These are phyloP conservation scores for Sabellastarte sp. DNA, from an alignment of 2,888 invertebrate genomes.

Conservation along the genomic window DNA sequence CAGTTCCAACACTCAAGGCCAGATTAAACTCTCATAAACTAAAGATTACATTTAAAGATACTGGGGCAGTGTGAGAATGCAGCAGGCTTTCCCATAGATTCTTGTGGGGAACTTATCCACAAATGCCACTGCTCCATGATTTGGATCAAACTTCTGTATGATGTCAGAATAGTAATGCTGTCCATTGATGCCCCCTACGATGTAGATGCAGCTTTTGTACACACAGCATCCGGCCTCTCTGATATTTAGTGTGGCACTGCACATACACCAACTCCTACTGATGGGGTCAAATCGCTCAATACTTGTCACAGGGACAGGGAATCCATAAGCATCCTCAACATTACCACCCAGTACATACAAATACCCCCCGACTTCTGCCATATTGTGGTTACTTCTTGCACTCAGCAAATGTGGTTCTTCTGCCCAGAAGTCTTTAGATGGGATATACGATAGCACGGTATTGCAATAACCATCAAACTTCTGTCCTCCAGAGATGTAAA, in stretches of 20 bases:
- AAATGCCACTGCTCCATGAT: slow-evolving; percentile 40
- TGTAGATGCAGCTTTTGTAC: slow-evolving; percentile 44
- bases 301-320: slow-evolving; percentile 50
- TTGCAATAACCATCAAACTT: slow-evolving; percentile 51
- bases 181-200: slow-evolving; percentile 56
- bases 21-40: no score
- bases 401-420: slow-evolving; percentile 46
- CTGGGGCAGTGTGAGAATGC: slow-evolving; percentile 50
- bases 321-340: slow-evolving; percentile 52
- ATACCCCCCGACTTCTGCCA: slow-evolving; percentile 37
- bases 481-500: slow-evolving; percentile 56
- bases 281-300: slow-evolving; percentile 46
- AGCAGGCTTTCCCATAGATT: slow-evolving; percentile 52
- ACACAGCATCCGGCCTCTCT: slow-evolving; percentile 52
- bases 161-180: slow-evolving; percentile 53
- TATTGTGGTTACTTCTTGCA: slow-evolving; percentile 50
- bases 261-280: slow-evolving; percentile 45
- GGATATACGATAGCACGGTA: slow-evolving; percentile 45
- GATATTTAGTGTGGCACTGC: slow-evolving; percentile 46
- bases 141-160: slow-evolving; percentile 45
- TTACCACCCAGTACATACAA: slow-evolving; percentile 55
- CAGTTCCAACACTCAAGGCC: no score
- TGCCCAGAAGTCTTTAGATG: slow-evolving; percentile 45
- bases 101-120: slow-evolving; percentile 49
- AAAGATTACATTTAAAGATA: no score